Evolutionary conservation across 2,797 vertebrate species (phyloP).

Genomic region (Silurus lanzhouensis): DNA sequence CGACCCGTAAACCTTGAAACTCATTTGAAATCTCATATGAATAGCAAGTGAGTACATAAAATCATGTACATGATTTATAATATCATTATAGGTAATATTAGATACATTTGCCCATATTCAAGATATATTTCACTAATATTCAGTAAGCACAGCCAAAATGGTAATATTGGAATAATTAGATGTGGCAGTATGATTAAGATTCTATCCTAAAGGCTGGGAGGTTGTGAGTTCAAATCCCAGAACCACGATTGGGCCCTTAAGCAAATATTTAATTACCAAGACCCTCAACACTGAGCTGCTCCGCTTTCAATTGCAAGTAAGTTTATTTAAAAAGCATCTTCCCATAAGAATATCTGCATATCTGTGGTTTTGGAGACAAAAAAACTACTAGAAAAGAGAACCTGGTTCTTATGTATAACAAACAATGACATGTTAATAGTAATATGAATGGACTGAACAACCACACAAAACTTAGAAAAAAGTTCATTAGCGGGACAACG

Average conservation of each 20-base stretch:
- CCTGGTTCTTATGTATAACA: not conserved
- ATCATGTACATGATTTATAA: conserved; percentile 1
- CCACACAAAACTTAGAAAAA: no score
- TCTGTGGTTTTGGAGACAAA: not conserved
- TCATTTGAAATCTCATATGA: no score
- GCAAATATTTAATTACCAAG: conserved; percentile 1
- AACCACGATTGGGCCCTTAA: not conserved
- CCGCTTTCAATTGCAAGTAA: not conserved
- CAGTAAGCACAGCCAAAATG: not conserved
- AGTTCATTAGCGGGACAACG: no score
- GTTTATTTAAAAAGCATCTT: not conserved
- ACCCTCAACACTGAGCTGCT: not conserved
- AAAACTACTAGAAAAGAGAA: not conserved
- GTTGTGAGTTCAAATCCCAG: conserved; percentile 16
- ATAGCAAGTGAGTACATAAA: no score
- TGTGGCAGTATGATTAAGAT: conserved; percentile 6
- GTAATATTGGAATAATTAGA: conserved; percentile 3
- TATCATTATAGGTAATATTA: not conserved
- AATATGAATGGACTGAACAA: not conserved
- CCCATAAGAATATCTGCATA: not conserved
- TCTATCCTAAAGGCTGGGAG: not conserved
- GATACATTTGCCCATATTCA: not conserved
- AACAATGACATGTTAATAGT: not conserved
- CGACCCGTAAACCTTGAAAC: no score
- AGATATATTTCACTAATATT: not conserved